Conservation (phyloP, 2,113 vertebrate genomes). For the Cyphomyrus discorhynchus region DNA sequence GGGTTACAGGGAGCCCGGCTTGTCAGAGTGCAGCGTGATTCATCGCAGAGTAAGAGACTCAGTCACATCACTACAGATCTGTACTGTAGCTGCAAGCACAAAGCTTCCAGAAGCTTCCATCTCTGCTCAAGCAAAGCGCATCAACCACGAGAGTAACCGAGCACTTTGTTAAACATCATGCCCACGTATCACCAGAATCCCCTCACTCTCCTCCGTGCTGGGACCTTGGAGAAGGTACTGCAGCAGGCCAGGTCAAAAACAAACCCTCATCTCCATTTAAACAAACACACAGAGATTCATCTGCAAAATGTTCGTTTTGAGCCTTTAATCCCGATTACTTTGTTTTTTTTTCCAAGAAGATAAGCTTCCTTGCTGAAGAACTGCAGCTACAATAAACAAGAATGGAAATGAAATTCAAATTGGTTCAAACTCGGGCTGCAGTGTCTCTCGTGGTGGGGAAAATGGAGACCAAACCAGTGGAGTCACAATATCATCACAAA, state of each 20-base stretch:
- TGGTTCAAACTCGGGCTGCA: background rate
- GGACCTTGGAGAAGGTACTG: background rate
- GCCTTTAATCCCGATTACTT: background rate
- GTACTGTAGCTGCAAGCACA: background rate
- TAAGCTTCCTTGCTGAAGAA: background rate
- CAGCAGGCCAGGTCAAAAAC: background rate
- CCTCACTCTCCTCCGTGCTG: background rate
- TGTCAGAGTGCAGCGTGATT: constrained; percentile 40
- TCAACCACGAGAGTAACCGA: background rate
- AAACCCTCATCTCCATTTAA: background rate
- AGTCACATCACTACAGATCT: constrained; percentile 33
- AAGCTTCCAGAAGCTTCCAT: background rate
- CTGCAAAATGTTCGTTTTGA: background rate
- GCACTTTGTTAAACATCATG: background rate
- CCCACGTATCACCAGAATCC: background rate
- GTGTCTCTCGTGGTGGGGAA: background rate
- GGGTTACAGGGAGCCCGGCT: constrained; percentile 25
- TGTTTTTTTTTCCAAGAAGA: background rate
- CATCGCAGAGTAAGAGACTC: constrained; percentile 27
- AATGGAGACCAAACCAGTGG: background rate
- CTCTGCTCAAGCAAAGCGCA: background rate
- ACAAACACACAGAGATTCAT: background rate
- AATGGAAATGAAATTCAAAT: background rate
- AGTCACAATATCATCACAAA: background rate
- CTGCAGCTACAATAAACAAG: background rate